A percentile compares a stretch with the other conserved stretches of the same genome.
These are phyloP conservation scores for Parasteatoda tepidariorum DNA, from an alignment of 1,140 invertebrate species.

Conservation along the genomic window DNA sequence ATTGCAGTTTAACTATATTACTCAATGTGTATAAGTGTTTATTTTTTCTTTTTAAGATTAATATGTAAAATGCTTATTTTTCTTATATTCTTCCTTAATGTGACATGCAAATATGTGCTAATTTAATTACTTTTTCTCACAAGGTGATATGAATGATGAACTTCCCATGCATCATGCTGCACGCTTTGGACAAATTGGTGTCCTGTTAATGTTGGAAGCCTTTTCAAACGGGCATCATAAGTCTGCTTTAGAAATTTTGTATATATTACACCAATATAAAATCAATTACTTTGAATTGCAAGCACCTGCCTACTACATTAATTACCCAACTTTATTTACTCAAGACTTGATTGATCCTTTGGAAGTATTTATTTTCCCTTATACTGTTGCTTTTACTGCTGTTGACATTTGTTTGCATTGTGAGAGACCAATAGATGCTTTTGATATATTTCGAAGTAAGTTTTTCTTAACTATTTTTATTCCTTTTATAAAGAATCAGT, in stretches of 20 bases:
- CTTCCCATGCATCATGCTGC: background rate
- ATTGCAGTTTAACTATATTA: too few relatives aligned
- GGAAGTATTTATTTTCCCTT: background rate
- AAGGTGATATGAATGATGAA: background rate
- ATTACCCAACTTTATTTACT: background rate
- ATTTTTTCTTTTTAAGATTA: too few relatives aligned
- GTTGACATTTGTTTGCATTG: conserved; percentile 10
- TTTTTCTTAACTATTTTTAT: too few relatives aligned
- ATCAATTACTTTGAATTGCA: background rate
- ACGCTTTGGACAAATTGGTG: conserved; percentile 4
- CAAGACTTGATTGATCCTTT: background rate
- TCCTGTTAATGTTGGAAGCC: background rate
- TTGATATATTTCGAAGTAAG: background rate
- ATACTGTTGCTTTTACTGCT: background rate
- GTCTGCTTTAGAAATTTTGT: background rate
- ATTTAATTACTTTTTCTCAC: too few relatives aligned
- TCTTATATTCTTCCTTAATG: too few relatives aligned
- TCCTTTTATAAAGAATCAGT: too few relatives aligned
- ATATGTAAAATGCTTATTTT: too few relatives aligned
- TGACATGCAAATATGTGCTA: too few relatives aligned
- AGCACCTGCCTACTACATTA: background rate
- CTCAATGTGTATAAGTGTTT: too few relatives aligned
- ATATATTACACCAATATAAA: background rate
- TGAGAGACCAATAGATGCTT: conserved; percentile 4
- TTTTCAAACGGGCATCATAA: background rate